Conservation (phyloP, 2,797 vertebrate genomes). For the Siniperca undulata region DNA sequence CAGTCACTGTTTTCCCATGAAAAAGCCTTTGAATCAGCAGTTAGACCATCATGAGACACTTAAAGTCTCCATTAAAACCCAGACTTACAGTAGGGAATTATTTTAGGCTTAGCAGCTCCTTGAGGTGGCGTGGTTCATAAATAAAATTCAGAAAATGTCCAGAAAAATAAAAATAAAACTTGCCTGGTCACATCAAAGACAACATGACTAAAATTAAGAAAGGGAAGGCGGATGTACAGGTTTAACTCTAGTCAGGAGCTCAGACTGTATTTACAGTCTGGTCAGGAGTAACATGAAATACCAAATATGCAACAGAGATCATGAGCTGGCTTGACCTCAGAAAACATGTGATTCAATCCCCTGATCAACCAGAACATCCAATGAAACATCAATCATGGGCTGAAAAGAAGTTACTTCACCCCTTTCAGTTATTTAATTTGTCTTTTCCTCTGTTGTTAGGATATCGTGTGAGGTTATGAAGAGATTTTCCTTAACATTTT, state of each 20-base stretch:
- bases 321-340: slow-evolving; percentile 40
- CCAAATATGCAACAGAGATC: slow-evolving; percentile 4
- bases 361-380: slow-evolving; percentile 12
- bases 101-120: slow-evolving; percentile 50
- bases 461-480: background rate
- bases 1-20: slow-evolving; percentile 15
- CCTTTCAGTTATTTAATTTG: background rate
- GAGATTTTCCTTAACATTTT: background rate
- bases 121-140: slow-evolving; percentile 11
- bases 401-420: background rate
- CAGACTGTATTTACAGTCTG: slow-evolving; percentile 14
- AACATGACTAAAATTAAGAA: slow-evolving; percentile 14
- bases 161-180: slow-evolving; percentile 3
- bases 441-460: background rate
- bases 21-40: slow-evolving; percentile 33
- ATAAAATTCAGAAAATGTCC: slow-evolving; percentile 26
- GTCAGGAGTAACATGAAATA: slow-evolving; percentile 34
- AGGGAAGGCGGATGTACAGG: background rate
- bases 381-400: background rate
- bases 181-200: slow-evolving; percentile 1
- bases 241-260: slow-evolving; percentile 12
- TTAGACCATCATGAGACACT: slow-evolving; percentile 48
- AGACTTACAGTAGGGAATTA: slow-evolving; percentile 41
- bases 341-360: slow-evolving; percentile 43
- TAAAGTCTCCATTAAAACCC: slow-evolving; percentile 37